These are phyloP conservation scores for Serinus canaria DNA, from an alignment of 2,113 vertebrate genomes.

Conservation along the genomic window DNA sequence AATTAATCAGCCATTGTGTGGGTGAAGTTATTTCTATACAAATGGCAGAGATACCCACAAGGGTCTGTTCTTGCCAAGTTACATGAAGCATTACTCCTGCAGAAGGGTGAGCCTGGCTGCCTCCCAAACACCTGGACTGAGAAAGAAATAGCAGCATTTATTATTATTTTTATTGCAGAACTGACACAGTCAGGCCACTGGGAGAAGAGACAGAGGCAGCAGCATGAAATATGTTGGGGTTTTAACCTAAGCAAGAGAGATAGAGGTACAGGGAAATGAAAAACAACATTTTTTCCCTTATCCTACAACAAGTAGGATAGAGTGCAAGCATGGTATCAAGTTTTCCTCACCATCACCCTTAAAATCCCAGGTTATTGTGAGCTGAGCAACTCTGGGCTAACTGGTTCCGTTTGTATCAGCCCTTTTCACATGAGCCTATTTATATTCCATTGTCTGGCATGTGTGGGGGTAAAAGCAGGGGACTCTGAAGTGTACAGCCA, in stretches of 20 bases:
- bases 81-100: neutral
- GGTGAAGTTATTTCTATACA: conserved; percentile 7
- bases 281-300: neutral
- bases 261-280: neutral
- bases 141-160: neutral
- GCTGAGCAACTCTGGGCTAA: neutral
- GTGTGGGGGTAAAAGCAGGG: neutral
- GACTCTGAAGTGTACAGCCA: neutral
- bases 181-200: neutral
- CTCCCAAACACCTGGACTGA: neutral
- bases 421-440: neutral
- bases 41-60: neutral
- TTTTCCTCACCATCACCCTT: neutral
- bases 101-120: neutral
- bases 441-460: neutral
- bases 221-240: neutral
- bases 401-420: neutral
- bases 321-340: neutral
- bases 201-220: neutral
- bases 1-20: conserved; percentile 9
- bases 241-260: neutral
- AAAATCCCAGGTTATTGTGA: neutral
- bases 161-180: neutral
- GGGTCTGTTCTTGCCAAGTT: conserved; percentile 7
- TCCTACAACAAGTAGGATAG: neutral